Base-by-base conservation (phyloP, 2,113 vertebrate species). In the Podocnemis expansa region DNA sequence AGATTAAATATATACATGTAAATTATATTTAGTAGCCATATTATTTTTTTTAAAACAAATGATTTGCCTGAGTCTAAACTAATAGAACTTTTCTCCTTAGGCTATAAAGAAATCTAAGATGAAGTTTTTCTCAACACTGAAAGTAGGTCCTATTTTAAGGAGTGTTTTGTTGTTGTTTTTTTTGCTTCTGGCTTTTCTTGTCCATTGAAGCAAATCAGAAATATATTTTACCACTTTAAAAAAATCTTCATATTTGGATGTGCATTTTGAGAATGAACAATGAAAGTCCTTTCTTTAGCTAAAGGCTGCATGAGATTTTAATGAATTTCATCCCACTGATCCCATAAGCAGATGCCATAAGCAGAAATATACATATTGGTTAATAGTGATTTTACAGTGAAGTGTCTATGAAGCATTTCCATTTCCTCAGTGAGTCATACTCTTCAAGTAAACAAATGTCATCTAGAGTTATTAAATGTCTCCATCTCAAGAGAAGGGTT, bases 151-250 rank as follows among this genome's bases (percentile, higher is more conserved):
- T 70, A 45, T 93, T 96, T 96, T 90, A 93, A 54, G 29, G 85
- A 96, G 38, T 31, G 79, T 87, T 95, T 94, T 92, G 45, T 58
- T n/a, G n/a, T n/a, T n/a, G n/a, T 96, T 96, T 91, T 89, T 31
- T 95, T 67, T 92, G 16, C 49, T 96, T 91, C 45, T 47, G 87
- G 58, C 10, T 85, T 92, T 94, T 91, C 93, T 92, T 94, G 90
- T 91, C 87, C 78, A 91, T 95, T 49, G 41, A 89, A 96, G 94
- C 54, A 92, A 76, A 92, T 90, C 80, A 93, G 51, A 78, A 91
- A 73, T 47, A 93, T 87, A 85, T 93, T 96, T 95, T 90, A 94
- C 67, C 90, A 81, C 52, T 87, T 93, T 79, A 56, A 81, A 56
- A n/a, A 81, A 45, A 93, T 86, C 82, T 95, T 87, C 56, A 91